Evolutionary conservation across 2,888 invertebrate species (phyloP).

Genomic region (Urechis unicinctus): DNA sequence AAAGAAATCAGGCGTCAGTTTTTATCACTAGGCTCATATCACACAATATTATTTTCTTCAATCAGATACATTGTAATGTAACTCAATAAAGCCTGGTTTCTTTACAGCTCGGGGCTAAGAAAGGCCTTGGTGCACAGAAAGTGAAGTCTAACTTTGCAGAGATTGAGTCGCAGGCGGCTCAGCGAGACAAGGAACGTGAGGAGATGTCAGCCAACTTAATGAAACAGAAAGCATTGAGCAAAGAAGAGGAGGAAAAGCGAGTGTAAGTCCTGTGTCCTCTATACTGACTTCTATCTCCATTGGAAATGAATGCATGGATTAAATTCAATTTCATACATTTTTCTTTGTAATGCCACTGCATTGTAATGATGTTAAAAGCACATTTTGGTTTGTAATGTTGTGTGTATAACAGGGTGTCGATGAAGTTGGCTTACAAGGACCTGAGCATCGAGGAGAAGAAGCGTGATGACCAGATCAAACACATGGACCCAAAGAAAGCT

Average conservation of each 20-base stretch:
- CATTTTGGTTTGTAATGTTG: background rate
- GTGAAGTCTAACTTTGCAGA: slow-evolving; percentile 92
- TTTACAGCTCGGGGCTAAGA: slow-evolving; percentile 58
- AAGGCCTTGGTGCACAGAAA: slow-evolving; percentile 89
- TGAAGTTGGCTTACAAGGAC: slow-evolving; percentile 48
- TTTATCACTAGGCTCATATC: background rate
- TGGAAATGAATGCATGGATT: too few relatives aligned
- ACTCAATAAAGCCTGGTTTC: background rate
- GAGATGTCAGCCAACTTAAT: slow-evolving; percentile 28
- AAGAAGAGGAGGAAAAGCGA: slow-evolving; percentile 63
- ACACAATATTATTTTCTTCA: too few relatives aligned
- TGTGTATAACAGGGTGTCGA: slow-evolving; percentile 17
- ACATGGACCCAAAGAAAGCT: slow-evolving; percentile 74
- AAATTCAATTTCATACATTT: too few relatives aligned
- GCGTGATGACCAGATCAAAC: slow-evolving; percentile 67
- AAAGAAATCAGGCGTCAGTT: slow-evolving; percentile 62
- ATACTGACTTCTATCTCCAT: background rate
- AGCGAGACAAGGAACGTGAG: slow-evolving; percentile 70
- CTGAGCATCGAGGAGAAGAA: slow-evolving; percentile 53
- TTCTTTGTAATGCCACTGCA: too few relatives aligned
- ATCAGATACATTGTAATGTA: too few relatives aligned
- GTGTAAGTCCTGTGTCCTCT: slow-evolving; percentile 34
- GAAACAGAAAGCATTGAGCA: slow-evolving; percentile 33
- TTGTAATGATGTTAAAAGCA: too few relatives aligned
- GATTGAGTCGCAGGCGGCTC: slow-evolving; percentile 81